Evolutionary conservation across 2,797 vertebrate genomes (phyloP), one percentile per base, ranked within the genome.

Genomic region (Dipus sagitta): DNA sequence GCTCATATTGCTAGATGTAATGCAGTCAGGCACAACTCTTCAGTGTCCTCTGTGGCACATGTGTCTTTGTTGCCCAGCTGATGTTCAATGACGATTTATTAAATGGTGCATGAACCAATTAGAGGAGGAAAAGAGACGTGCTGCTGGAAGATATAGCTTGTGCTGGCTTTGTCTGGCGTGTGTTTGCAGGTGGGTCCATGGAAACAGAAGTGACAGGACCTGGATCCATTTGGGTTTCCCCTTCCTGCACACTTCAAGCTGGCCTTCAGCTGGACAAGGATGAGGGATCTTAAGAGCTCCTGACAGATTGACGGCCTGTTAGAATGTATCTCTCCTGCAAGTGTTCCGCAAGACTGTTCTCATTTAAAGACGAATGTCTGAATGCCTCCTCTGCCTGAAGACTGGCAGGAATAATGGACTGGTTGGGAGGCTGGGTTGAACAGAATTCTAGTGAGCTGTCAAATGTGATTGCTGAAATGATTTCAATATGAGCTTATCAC

Each of bases 401-500:
- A 92, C n/a, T 89, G 95, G 71, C 86, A 74, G 79, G 86, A 87
- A 93, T 90, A 28, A 58, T 84, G 91, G 95, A 88, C 86, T 95
- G 79, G 30, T 95, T 96, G 90, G 90, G 89, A 96, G 67, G 32
- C 72, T 95, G 85, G 74, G 81, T 95, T 95, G 96, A 96, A 85
- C 72, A 97, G 93, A 76, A 92, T 97, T 92, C 42, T 75, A 79
- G 64, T 85, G 92, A 95, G 86, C 87, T 95, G 84, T 95, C 42
- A 34, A 64, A 32, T 84, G 95, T 92, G 92, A 6, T 80, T 95
- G 89, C 92, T 75, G 92, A 96, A 93, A 75, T 91, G 86, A 86
- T 96, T 97, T 97, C 94, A 95, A 28, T 95, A 94, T 76, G 94
- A 96, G 94, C 92, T 97, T 97, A 97, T 97, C 95, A 95, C 94